Evolutionary conservation across 2,113 vertebrate genomes (phyloP).

Genomic region (Paratilapia polleni): DNA sequence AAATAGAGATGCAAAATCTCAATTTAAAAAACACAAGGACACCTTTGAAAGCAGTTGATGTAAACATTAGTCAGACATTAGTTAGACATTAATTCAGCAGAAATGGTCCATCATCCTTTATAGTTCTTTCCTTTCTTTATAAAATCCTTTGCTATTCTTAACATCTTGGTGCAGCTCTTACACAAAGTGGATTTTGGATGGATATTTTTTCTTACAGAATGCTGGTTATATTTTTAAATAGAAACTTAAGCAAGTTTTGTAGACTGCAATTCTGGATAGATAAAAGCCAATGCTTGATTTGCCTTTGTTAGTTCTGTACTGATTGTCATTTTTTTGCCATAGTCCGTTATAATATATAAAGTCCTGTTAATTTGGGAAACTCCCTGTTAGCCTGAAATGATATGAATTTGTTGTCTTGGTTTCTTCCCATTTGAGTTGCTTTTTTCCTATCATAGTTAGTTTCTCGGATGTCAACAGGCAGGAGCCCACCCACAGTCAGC

Average conservation of each 20-base stretch:
- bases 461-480: background rate
- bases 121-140: background rate
- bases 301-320: background rate
- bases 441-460: background rate
- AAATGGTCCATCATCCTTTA: background rate
- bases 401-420: background rate
- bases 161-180: background rate
- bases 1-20: background rate
- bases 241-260: background rate
- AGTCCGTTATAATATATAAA: background rate
- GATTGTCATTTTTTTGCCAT: background rate
- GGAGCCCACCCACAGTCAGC: background rate
- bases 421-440: background rate
- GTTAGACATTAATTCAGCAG: background rate
- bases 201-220: background rate
- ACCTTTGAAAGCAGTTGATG: background rate
- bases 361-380: background rate
- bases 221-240: background rate
- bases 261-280: background rate
- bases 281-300: background rate
- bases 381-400: background rate
- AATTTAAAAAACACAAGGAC: background rate
- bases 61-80: too few relatives aligned
- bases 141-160: background rate
- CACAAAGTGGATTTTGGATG: background rate